A percentile compares a stretch with the other conserved stretches of the same genome.
Conservation (phyloP, 2,113 vertebrate species). For the Hippocampus zosterae region DNA sequence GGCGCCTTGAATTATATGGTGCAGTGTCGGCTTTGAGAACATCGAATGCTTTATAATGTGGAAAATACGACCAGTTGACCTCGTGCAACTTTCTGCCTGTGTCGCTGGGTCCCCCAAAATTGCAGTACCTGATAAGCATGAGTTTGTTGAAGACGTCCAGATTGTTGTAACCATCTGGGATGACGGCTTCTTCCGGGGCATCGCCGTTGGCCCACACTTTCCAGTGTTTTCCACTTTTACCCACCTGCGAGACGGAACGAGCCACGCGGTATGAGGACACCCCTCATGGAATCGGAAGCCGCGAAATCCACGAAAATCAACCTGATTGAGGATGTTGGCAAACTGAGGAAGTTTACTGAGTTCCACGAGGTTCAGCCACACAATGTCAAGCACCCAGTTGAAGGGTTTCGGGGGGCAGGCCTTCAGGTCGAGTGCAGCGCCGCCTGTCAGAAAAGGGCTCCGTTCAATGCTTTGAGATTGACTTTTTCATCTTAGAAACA, state of each 20-base stretch:
- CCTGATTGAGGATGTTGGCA: conserved; percentile 78
- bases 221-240: conserved; percentile 80
- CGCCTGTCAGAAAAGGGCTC: conserved; percentile 64
- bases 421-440: conserved; percentile 85
- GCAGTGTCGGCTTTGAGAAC: no score
- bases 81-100: no score
- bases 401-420: conserved; percentile 80
- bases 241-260: conserved; percentile 27
- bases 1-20: no score
- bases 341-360: conserved; percentile 82
- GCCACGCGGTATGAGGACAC: neutral
- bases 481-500: no score
- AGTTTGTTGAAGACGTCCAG: conserved; percentile 80
- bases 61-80: no score
- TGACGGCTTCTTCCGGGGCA: conserved; percentile 78
- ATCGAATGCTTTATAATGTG: no score
- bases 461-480: neutral
- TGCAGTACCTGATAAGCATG: conserved; percentile 75
- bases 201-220: conserved; percentile 85
- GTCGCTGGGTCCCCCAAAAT: neutral
- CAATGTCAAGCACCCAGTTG: conserved; percentile 86
- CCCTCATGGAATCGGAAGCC: neutral
- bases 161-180: conserved; percentile 79
- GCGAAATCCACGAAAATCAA: conserved; percentile 26
- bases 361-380: conserved; percentile 86